These are phyloP conservation scores for Bos indicus DNA, from an alignment of 2,113 vertebrate genomes.

Conservation along the genomic window DNA sequence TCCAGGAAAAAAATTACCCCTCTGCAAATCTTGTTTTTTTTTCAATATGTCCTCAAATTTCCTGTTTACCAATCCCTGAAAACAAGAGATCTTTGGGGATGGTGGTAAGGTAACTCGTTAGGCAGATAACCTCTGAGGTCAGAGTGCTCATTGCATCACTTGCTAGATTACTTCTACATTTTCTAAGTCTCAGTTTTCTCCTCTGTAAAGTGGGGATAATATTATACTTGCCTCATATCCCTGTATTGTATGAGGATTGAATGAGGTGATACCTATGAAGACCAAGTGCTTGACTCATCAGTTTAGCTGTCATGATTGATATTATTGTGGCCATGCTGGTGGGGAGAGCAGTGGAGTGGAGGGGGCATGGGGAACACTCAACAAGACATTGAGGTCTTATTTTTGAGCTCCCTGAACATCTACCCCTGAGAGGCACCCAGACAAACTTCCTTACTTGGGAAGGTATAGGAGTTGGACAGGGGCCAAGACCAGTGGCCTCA, in stretches of 20 bases:
- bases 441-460: neutral
- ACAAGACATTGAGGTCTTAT: neutral
- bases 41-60: neutral
- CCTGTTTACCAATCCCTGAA: neutral
- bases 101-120: neutral
- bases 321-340: neutral
- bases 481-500: neutral
- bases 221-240: neutral
- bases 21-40: neutral
- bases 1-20: neutral
- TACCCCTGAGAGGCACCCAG: neutral
- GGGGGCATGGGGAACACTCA: neutral
- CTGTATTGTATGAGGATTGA: neutral
- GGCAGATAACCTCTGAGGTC: neutral
- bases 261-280: neutral
- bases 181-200: conserved; percentile 6
- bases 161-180: neutral
- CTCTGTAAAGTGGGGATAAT: neutral
- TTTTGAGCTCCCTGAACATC: neutral
- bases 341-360: neutral
- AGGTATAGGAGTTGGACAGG: neutral
- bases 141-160: neutral
- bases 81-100: neutral
- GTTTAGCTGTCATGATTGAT: neutral
- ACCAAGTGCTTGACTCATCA: neutral